Percentiles rank a stretch among this genome's conserved stretches.
These are phyloP conservation scores for Scrobipalpa costella DNA, from an alignment of 2,888 invertebrate species.

Conservation along the genomic window DNA sequence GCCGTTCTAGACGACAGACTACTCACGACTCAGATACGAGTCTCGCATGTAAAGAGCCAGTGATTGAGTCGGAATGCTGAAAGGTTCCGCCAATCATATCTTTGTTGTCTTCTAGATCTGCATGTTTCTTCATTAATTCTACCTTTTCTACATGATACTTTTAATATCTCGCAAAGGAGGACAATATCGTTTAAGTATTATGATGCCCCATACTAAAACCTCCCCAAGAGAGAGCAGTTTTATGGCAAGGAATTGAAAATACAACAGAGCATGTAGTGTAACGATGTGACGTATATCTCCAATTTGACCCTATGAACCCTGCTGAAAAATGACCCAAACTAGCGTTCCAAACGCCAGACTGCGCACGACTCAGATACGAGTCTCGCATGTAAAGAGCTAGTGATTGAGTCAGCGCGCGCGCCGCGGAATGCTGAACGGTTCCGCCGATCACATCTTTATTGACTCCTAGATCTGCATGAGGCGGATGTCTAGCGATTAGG, in stretches of 20 bases:
- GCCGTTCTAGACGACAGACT: conserved; percentile 36
- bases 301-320: background rate
- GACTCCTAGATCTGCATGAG: conserved; percentile 37
- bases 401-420: conserved; percentile 47
- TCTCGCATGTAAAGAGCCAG: conserved; percentile 47
- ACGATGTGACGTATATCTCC: too few relatives aligned
- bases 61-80: conserved; percentile 54
- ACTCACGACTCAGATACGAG: conserved; percentile 38
- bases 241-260: too few relatives aligned
- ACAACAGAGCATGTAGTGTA: too few relatives aligned
- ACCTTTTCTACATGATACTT: too few relatives aligned
- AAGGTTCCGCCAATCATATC: conserved; percentile 42
- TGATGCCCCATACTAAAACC: too few relatives aligned
- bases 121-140: too few relatives aligned
- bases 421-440: conserved; percentile 49
- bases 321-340: background rate
- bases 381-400: conserved; percentile 47
- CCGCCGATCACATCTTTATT: conserved; percentile 45
- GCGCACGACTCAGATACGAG: conserved; percentile 38
- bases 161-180: too few relatives aligned
- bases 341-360: conserved; percentile 36
- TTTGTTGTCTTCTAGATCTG: conserved; percentile 45
- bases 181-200: too few relatives aligned
- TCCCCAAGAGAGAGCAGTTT: too few relatives aligned
- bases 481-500: conserved; percentile 14